Conservation (phyloP, 2,113 vertebrate genomes). For the Willisornis vidua region DNA sequence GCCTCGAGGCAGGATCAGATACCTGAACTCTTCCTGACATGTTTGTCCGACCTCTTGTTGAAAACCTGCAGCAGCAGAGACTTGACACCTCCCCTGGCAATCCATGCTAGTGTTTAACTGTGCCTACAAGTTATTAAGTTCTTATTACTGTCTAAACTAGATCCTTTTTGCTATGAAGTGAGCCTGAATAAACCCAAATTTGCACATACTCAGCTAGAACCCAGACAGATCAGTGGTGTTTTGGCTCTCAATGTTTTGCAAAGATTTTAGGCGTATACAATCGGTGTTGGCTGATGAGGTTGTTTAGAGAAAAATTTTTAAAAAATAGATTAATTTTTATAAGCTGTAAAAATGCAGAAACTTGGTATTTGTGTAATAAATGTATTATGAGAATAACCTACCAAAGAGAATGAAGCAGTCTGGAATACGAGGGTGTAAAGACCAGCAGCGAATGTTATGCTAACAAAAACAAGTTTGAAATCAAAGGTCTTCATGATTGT, state of each 20-base stretch:
- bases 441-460: background rate
- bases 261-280: background rate
- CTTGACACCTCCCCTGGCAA: background rate
- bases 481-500: background rate
- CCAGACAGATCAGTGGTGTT: background rate
- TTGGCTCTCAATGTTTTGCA: background rate
- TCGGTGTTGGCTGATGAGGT: background rate
- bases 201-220: background rate
- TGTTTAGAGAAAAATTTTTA: background rate
- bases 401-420: background rate
- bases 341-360: background rate
- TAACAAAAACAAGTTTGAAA: background rate
- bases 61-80: background rate
- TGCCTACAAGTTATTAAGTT: background rate
- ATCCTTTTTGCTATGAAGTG: background rate
- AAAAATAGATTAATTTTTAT: background rate
- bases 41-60: background rate
- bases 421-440: background rate
- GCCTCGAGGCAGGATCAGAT: conserved; percentile 1
- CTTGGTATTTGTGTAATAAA: background rate
- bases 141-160: background rate
- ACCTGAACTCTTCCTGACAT: background rate
- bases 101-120: background rate
- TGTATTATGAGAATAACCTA: background rate
- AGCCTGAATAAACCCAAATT: background rate